Evolutionary conservation across 2,113 vertebrate genomes (phyloP).

Genomic region (Pelodiscus sinensis): DNA sequence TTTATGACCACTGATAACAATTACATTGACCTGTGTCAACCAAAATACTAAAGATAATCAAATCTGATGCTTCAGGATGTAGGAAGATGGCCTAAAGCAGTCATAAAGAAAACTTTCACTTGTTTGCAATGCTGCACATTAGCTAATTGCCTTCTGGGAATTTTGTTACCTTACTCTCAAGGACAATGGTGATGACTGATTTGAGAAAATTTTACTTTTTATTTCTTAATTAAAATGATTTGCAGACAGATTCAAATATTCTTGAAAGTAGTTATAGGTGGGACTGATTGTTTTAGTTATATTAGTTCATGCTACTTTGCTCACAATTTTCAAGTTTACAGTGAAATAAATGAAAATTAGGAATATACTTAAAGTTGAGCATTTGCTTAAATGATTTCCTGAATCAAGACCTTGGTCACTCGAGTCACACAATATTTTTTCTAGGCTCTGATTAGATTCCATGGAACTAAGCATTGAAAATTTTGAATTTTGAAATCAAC

Average conservation of each 20-base stretch:
- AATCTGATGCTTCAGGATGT: not conserved
- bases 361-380: not conserved
- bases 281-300: not conserved
- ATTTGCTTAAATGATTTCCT: not conserved
- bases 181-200: not conserved
- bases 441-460: not conserved
- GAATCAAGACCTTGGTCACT: not conserved
- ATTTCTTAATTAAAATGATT: not conserved
- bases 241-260: not conserved
- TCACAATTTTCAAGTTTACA: not conserved
- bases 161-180: not conserved
- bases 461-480: not conserved
- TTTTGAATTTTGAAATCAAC: not conserved
- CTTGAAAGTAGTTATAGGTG: not conserved
- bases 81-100: not conserved
- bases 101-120: not conserved
- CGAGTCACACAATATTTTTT: not conserved
- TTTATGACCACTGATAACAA: not conserved
- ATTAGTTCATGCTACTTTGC: not conserved
- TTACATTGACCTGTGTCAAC: not conserved
- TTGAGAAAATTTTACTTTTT: not conserved
- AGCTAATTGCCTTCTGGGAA: not conserved
- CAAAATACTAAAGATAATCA: not conserved
- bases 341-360: not conserved
- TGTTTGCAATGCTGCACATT: not conserved